phyloP scores from a whole-genome alignment of 2,888 invertebrate species.

The Harpalus rubripes region DNA sequence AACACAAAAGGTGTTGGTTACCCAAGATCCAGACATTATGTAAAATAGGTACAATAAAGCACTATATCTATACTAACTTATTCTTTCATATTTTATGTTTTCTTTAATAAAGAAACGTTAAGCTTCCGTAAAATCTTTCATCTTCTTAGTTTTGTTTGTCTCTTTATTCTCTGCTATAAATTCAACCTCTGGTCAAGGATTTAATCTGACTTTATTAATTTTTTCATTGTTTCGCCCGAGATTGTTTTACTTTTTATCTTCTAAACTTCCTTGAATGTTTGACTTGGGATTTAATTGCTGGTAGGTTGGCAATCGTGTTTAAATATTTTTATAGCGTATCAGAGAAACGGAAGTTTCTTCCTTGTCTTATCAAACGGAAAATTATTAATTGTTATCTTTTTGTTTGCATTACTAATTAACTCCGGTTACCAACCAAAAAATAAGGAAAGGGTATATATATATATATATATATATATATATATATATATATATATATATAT shows the following conservation, averaged over 20 bases:
- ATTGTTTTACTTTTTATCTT: constrained; percentile 46
- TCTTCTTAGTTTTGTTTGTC: neutral
- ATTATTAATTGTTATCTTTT: constrained; percentile 46
- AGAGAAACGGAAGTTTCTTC: constrained; percentile 9
- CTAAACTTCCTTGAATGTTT: constrained; percentile 21
- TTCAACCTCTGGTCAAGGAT: constrained; percentile 20
- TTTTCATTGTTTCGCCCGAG: constrained; percentile 14
- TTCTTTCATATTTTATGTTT: no score
- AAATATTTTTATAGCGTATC: constrained; percentile 42
- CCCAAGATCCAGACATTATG: no score
- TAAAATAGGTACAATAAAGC: no score
- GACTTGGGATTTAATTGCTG: constrained; percentile 50
- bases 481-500: no score
- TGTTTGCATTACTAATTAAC: constrained; percentile 26
- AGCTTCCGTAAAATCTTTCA: neutral
- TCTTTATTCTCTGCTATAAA: constrained; percentile 9
- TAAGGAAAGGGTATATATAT: no score
- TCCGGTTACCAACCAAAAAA: neutral
- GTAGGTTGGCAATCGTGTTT: constrained; percentile 37
- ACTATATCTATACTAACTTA: no score
- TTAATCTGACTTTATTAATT: constrained; percentile 36
- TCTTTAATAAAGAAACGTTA: neutral
- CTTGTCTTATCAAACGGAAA: constrained; percentile 36
- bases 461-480: no score
- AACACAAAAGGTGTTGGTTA: no score